phyloP scores from a whole-genome alignment of 64 coral and sea anemone species.

The Montipora cactus region DNA sequence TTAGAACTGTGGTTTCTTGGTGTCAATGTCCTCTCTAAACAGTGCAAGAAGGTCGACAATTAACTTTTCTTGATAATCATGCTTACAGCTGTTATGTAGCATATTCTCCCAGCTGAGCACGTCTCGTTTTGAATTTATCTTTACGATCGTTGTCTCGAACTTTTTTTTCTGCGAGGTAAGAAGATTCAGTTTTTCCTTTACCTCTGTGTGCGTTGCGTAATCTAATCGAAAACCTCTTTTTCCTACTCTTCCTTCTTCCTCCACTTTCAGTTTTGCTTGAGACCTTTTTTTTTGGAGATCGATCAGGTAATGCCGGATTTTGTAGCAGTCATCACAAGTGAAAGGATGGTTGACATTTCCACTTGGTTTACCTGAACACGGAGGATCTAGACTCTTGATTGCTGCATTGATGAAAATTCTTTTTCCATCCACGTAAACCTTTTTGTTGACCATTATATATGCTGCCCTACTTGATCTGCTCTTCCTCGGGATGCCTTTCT shows the following conservation, averaged over 20 bases:
- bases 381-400: conserved; percentile 44
- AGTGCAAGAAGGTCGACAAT: conserved; percentile 39
- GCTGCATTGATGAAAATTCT: conserved; percentile 19
- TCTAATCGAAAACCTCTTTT: too few relatives aligned
- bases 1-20: conserved; percentile 15
- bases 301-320: background rate
- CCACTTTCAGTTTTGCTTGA: background rate
- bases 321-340: conserved; percentile 42
- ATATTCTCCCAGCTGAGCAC: conserved; percentile 20
- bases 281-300: conserved; percentile 24
- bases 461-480: too few relatives aligned
- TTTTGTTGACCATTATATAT: background rate
- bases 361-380: conserved; percentile 18
- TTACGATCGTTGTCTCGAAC: background rate
- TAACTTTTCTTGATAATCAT: conserved; percentile 43
- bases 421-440: background rate
- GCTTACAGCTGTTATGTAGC: conserved; percentile 32
- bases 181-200: conserved; percentile 12
- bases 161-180: conserved; percentile 11
- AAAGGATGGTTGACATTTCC: conserved; percentile 29
- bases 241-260: too few relatives aligned
- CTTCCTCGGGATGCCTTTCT: background rate
- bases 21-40: conserved; percentile 34
- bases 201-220: conserved; percentile 20
- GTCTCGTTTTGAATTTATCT: conserved; percentile 4